Conservation (phyloP, 2,113 vertebrate genomes). For the Lasiurus cinereus region DNA sequence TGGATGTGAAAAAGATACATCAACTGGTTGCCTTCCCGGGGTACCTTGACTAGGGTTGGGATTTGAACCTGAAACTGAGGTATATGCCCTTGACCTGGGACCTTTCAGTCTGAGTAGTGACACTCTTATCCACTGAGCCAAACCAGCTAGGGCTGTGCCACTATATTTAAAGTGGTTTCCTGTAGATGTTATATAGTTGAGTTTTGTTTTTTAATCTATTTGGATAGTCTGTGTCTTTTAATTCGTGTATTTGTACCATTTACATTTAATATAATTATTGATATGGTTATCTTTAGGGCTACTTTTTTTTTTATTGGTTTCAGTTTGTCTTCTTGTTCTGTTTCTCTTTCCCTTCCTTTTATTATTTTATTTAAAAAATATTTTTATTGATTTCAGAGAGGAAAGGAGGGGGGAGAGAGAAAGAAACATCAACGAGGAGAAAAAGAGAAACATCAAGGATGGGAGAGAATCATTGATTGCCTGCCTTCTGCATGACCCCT, state of each 20-base stretch:
- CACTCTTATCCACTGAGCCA: background rate
- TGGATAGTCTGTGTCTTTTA: background rate
- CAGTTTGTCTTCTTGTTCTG: background rate
- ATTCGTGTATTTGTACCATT: conserved; percentile 33
- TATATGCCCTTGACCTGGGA: background rate
- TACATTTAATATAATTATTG: conserved; percentile 48
- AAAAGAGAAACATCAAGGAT: background rate
- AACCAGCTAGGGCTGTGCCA: background rate
- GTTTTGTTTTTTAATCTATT: conserved; percentile 29
- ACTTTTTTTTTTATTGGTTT: conserved; percentile 20
- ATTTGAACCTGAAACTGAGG: too few relatives aligned
- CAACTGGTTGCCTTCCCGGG: too few relatives aligned
- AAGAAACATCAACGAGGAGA: background rate
- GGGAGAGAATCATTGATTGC: background rate
- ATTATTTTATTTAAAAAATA: too few relatives aligned
- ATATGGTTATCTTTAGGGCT: conserved; percentile 46
- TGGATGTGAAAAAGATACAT: too few relatives aligned
- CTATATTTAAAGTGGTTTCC: conserved; percentile 48
- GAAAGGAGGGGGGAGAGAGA: background rate
- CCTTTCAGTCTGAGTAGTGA: background rate
- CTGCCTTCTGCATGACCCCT: background rate
- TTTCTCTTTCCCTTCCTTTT: background rate
- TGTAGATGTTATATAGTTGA: background rate
- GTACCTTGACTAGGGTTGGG: too few relatives aligned
- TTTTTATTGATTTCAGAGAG: background rate